Conservation (phyloP, 92 coral and sea anemone species). For the Palythoa grandis region DNA sequence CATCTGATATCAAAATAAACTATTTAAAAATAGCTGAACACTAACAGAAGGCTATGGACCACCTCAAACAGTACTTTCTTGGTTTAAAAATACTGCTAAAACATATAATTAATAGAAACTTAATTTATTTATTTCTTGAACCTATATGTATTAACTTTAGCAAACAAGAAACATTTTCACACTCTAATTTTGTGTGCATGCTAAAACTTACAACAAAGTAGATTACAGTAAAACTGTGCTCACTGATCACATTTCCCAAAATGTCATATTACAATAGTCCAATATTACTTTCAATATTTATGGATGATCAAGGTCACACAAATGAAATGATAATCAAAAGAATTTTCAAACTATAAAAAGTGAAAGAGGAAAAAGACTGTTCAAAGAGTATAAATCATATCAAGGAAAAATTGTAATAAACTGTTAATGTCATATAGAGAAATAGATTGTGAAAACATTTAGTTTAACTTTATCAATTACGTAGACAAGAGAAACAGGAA, state of each 20-base stretch:
- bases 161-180: neutral
- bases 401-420: neutral
- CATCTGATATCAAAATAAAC: neutral
- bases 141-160: neutral
- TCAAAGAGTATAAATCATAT: neutral
- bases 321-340: neutral
- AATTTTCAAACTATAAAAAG: neutral
- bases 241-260: neutral
- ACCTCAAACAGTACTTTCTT: neutral
- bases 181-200: neutral
- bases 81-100: neutral
- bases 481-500: neutral
- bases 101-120: neutral
- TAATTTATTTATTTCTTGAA: no score
- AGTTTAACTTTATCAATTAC: neutral
- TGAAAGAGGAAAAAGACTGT: neutral
- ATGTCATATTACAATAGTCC: neutral
- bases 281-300: neutral
- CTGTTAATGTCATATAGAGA: neutral
- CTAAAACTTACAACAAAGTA: neutral
- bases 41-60: neutral
- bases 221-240: neutral
- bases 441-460: neutral
- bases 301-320: conserved; percentile 24
- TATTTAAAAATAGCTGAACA: neutral